Conservation (phyloP, 2,797 vertebrate species). For the Crax fasciolata region DNA sequence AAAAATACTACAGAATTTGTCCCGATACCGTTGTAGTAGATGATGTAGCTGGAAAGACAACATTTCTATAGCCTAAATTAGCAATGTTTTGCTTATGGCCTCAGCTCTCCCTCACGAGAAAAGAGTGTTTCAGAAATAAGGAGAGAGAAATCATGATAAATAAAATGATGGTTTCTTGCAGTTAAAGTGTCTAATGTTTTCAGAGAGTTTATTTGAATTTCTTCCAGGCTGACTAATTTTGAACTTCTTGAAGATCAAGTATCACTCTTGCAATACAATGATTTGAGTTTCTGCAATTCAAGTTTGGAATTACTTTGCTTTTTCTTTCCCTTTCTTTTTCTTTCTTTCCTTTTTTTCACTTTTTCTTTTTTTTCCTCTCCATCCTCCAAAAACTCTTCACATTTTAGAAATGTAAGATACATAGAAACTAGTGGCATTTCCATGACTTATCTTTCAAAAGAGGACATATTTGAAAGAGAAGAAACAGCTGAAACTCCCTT, state of each 20-base stretch:
- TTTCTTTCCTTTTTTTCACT: no score
- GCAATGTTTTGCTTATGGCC: background rate
- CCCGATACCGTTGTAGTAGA: background rate
- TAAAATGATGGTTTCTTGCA: background rate
- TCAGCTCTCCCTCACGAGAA: rapidly evolving
- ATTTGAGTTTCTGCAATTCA: background rate
- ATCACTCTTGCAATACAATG: background rate
- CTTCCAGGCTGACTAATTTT: background rate
- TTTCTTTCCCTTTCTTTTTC: no score
- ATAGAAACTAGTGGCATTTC: background rate
- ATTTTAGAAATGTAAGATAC: background rate
- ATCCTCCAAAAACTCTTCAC: background rate
- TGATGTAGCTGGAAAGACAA: background rate
- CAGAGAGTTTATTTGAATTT: background rate
- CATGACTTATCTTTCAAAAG: background rate
- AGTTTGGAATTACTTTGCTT: background rate
- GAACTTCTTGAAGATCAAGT: background rate
- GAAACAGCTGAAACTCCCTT: background rate
- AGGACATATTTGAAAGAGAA: background rate
- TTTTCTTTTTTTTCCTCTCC: rapidly evolving
- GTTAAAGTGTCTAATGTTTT: background rate
- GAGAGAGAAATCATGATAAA: background rate
- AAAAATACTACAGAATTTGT: background rate
- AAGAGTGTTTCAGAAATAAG: background rate
- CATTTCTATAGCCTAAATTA: background rate